These are phyloP conservation scores for Seriola aureovittata DNA, from an alignment of 2,113 vertebrate species.

Conservation along the genomic window DNA sequence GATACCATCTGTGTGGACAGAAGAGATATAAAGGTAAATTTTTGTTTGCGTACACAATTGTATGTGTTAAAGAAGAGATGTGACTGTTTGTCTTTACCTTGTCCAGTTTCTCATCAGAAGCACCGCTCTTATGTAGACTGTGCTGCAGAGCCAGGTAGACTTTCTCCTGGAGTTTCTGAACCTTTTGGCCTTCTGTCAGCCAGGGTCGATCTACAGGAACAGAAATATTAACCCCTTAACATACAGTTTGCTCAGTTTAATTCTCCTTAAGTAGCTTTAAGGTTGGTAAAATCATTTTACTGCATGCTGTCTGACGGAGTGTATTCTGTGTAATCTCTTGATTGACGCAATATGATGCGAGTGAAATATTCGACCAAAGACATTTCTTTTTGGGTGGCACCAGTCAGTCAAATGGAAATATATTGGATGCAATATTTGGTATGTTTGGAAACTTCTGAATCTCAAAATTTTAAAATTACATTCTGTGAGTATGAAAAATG, in stretches of 20 bases:
- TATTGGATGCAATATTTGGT: not conserved
- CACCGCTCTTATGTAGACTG: conserved; percentile 88
- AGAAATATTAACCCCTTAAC: not conserved
- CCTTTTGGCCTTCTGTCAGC: conserved; percentile 90
- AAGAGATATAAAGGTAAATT: conserved; percentile 13
- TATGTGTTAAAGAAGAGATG: not conserved
- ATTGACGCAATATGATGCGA: not conserved
- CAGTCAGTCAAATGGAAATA: not conserved
- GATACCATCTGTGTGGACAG: conserved; percentile 87
- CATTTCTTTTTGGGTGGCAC: not conserved
- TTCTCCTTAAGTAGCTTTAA: not conserved
- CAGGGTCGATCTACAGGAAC: conserved; percentile 87
- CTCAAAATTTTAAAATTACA: not conserved
- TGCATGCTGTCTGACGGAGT: not conserved
- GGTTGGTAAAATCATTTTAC: not conserved
- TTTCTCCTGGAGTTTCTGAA: conserved; percentile 92
- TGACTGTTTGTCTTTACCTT: conserved; percentile 80
- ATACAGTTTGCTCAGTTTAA: not conserved
- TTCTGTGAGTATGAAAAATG: not conserved
- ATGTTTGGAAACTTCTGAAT: not conserved
- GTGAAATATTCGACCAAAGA: not conserved
- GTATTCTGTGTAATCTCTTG: not conserved
- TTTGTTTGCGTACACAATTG: not conserved
- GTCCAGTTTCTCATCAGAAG: conserved; percentile 88
- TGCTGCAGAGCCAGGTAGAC: conserved; percentile 91